Evolutionary conservation across 1,140 invertebrate species (phyloP).

Genomic region (Meteorus sp.): DNA sequence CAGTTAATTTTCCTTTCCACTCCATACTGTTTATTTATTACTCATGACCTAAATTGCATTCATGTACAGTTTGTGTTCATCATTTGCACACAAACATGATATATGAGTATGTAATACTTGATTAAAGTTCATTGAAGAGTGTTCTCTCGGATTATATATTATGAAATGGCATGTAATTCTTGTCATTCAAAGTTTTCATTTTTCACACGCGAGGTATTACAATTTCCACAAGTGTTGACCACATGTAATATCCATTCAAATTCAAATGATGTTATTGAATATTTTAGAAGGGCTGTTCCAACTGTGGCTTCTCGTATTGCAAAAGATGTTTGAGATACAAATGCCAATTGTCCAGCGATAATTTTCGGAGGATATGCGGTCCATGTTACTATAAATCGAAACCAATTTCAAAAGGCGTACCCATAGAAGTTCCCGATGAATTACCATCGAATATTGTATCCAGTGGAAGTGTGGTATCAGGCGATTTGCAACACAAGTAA

Average conservation of each 20-base stretch:
- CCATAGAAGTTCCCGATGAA: constrained; percentile 14
- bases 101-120: too few relatives aligned
- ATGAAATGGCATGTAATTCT: constrained; percentile 48
- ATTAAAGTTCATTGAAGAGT: too few relatives aligned
- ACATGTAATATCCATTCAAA: too few relatives aligned
- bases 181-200: constrained; percentile 49
- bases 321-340: constrained; percentile 55
- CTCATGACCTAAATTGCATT: too few relatives aligned
- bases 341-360: constrained; percentile 40
- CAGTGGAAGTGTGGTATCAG: constrained; percentile 33
- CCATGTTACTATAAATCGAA: constrained; percentile 45
- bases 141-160: too few relatives aligned
- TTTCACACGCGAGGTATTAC: constrained; percentile 49
- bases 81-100: too few relatives aligned
- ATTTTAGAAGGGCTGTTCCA: constrained; percentile 49
- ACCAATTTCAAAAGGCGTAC: constrained; percentile 29
- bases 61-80: too few relatives aligned
- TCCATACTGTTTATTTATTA: too few relatives aligned
- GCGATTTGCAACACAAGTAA: constrained; percentile 51
- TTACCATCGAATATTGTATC: constrained; percentile 22
- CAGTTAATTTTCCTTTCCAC: too few relatives aligned
- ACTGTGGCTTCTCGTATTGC: constrained; percentile 53
- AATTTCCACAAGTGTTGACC: too few relatives aligned
- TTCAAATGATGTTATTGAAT: constrained; percentile 4
- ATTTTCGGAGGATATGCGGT: constrained; percentile 48